Conservation (phyloP, 2,888 invertebrate genomes). For the Antheraea yamamai region DNA sequence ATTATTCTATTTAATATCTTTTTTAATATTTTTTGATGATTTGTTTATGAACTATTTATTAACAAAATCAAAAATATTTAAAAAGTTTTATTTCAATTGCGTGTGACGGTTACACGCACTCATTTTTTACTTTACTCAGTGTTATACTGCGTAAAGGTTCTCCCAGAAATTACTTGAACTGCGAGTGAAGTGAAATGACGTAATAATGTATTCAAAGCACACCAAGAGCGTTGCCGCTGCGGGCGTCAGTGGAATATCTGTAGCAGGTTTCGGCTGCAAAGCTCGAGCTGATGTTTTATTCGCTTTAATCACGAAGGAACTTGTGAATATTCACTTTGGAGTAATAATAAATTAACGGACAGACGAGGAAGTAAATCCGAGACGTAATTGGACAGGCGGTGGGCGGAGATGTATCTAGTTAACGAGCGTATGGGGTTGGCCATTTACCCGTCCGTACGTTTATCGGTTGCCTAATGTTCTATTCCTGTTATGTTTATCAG, state of each 20-base stretch:
- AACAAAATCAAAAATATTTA: no score
- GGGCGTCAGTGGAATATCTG: conserved; percentile 46
- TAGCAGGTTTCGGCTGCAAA: conserved; percentile 30
- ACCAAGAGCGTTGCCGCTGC: conserved; percentile 36
- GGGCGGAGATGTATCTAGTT: conserved; percentile 37
- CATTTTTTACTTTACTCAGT: neutral
- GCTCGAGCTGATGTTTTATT: conserved; percentile 51
- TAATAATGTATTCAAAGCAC: conserved; percentile 44
- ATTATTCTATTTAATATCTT: no score
- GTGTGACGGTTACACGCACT: no score
- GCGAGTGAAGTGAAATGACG: conserved; percentile 24
- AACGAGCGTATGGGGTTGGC: conserved; percentile 32
- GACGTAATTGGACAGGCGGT: conserved; percentile 46
- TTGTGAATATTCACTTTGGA: conserved; percentile 55
- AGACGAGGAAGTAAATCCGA: conserved; percentile 46
- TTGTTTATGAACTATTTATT: no score
- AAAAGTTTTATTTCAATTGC: no score
- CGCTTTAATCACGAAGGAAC: conserved; percentile 48
- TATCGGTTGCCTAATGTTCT: conserved; percentile 6
- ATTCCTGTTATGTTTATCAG: conserved; percentile 3
- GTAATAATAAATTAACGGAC: conserved; percentile 55
- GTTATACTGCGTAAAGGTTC: neutral
- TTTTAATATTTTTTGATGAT: no score
- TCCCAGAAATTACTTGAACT: conserved; percentile 13
- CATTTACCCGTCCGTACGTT: conserved; percentile 12